Conservation (phyloP, 2,113 vertebrate genomes). For the Melanotaenia duboulayi region DNA sequence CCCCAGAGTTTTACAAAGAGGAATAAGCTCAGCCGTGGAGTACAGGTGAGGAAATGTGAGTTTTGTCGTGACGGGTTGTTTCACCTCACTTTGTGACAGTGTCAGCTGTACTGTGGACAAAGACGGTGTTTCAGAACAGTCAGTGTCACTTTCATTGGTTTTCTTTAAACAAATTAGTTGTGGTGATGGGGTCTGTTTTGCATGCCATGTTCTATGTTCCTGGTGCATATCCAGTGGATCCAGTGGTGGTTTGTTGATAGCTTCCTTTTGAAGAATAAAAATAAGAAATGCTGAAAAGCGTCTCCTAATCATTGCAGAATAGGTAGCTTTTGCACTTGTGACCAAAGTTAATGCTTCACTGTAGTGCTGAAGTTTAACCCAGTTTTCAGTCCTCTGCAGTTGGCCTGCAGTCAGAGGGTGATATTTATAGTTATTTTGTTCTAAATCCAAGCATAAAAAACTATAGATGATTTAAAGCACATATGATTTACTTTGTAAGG, state of each 20-base stretch:
- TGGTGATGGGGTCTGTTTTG: constrained; percentile 35
- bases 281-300: neutral
- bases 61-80: no score
- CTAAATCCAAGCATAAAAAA: no score
- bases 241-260: neutral
- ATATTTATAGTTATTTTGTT: no score
- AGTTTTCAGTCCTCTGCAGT: neutral
- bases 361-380: neutral
- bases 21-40: neutral
- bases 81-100: neutral
- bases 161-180: constrained; percentile 62
- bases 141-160: constrained; percentile 23
- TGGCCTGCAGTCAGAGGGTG: neutral
- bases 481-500: neutral
- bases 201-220: constrained; percentile 28
- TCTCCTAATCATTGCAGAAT: no score
- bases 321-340: neutral
- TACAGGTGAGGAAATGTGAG: constrained; percentile 31
- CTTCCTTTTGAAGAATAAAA: neutral
- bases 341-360: neutral
- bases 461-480: no score
- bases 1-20: neutral
- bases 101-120: constrained; percentile 10
- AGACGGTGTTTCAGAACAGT: constrained; percentile 7
- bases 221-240: neutral